Evolutionary conservation across 2,797 vertebrate genomes (phyloP).

Genomic region (Characodon lateralis): DNA sequence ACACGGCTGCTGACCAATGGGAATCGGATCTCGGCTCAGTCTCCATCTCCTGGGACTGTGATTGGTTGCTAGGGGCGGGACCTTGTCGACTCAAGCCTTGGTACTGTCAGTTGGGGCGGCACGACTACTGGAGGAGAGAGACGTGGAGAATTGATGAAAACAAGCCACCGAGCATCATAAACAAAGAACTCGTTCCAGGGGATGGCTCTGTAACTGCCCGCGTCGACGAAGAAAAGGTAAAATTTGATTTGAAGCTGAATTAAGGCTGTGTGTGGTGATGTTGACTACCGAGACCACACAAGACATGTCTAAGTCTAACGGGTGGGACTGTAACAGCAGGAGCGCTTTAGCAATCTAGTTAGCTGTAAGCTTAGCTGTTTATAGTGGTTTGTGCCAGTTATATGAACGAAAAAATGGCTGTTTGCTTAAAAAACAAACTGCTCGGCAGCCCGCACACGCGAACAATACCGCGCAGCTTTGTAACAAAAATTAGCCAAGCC

Average conservation of each 20-base stretch:
- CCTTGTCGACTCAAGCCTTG: slow-evolving; percentile 58
- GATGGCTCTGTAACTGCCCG: slow-evolving; percentile 65
- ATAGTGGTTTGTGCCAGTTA: slow-evolving; percentile 6
- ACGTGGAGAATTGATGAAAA: slow-evolving; percentile 72
- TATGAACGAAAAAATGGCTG: not conserved
- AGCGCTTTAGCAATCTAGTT: slow-evolving; percentile 53
- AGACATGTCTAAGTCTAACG: slow-evolving; percentile 47
- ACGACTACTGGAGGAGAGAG: slow-evolving; percentile 73
- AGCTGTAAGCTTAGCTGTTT: slow-evolving; percentile 42
- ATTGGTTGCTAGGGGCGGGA: slow-evolving; percentile 84
- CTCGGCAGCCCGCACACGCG: not conserved
- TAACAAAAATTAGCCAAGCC: slow-evolving; percentile 28
- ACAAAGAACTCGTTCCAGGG: slow-evolving; percentile 54
- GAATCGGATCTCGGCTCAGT: slow-evolving; percentile 25
- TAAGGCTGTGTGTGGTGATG: not conserved
- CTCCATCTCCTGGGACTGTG: slow-evolving; percentile 18
- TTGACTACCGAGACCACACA: slow-evolving; percentile 20
- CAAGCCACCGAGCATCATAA: slow-evolving; percentile 48
- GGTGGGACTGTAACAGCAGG: slow-evolving; percentile 45
- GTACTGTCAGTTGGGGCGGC: slow-evolving; percentile 75
- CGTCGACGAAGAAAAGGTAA: slow-evolving; percentile 70
- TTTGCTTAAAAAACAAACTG: slow-evolving; percentile 1
- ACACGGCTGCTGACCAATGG: slow-evolving; percentile 64
- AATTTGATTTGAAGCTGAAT: slow-evolving; percentile 9
- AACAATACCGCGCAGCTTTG: slow-evolving; percentile 35